Percentiles rank a stretch among this genome's conserved stretches.
Conservation (phyloP, 2,113 vertebrate species). For the Sinocyclocheilus grahami region DNA sequence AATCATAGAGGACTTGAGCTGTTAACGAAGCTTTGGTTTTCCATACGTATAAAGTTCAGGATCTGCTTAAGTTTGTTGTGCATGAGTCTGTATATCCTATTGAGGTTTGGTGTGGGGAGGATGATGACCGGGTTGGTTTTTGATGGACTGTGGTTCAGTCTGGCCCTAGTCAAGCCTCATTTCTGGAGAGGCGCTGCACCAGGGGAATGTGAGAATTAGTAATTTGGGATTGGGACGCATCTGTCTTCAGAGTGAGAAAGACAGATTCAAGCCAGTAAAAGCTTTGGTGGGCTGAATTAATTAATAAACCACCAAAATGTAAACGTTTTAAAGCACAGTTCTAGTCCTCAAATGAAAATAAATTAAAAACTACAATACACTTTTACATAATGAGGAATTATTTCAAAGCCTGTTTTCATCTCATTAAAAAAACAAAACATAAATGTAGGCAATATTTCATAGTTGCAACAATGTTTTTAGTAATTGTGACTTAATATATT, state of each 20-base stretch:
- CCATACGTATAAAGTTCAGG: conserved; percentile 35
- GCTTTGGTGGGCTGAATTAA: neutral
- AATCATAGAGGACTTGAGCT: conserved; percentile 52
- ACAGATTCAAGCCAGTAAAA: neutral
- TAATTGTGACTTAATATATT: neutral
- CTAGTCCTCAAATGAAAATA: neutral
- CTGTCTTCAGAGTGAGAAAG: neutral
- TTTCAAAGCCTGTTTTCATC: neutral
- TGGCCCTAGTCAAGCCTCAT: neutral
- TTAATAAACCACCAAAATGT: neutral
- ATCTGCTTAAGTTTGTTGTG: conserved; percentile 47
- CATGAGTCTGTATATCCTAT: conserved; percentile 43
- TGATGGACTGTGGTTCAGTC: conserved; percentile 11
- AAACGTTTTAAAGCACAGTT: neutral
- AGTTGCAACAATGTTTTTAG: neutral
- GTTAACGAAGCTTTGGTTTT: conserved; percentile 51
- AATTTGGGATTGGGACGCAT: neutral
- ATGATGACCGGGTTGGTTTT: conserved; percentile 19
- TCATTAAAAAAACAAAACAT: neutral
- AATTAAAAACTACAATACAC: neutral
- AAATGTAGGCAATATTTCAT: neutral
- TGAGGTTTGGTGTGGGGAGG: conserved; percentile 7
- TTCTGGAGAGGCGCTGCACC: neutral
- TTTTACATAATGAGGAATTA: neutral
- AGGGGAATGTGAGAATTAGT: conserved; percentile 1